Base-by-base conservation (phyloP, 30 jellyfish, hydroid and myxozoan genomes). In the Pelagia noctiluca region DNA sequence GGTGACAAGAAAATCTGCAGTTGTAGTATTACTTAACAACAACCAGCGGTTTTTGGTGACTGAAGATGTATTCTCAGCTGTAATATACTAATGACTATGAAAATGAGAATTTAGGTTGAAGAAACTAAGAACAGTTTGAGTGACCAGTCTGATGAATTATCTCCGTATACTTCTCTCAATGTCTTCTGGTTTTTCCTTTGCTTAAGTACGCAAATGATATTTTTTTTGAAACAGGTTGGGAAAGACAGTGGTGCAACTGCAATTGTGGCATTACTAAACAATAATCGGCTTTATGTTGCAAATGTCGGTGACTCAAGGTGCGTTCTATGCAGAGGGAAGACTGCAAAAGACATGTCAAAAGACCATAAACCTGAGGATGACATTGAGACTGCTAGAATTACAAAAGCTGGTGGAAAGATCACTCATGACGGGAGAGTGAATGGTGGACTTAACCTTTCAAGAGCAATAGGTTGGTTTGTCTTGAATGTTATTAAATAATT, bases 161-260 rank as follows among this genome's bases (percentile, higher is more conserved):
- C n/a, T n/a, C n/a, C n/a, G n/a, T n/a, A n/a, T n/a, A n/a, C n/a
- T n/a, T n/a, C n/a, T n/a, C n/a, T n/a, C n/a, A n/a, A n/a, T n/a
- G n/a, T n/a, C n/a, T n/a, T n/a, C n/a, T n/a, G n/a, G n/a, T n/a
- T n/a, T n/a, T n/a, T n/a, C n/a, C n/a, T n/a, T n/a, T n/a, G n/a
- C n/a, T n/a, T n/a, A n/a, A n/a, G n/a, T n/a, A n/a, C n/a, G n/a
- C n/a, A n/a, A n/a, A n/a, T n/a, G n/a, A n/a, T n/a, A n/a, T n/a
- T n/a, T n/a, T n/a, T n/a, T n/a, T n/a, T n/a, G n/a, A n/a, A n/a
- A 5, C 32, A 91, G 98, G 95, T 84, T 63, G 98, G 98, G 50
- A 91, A 82, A 63, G 98, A 91, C 69, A 91, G 98, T 31, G 98
- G 98, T 1, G 75, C 98, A 35, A 91, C 98, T 38, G 98, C 98